phyloP scores from a whole-genome alignment of 2,113 vertebrate genomes.

The Rhodinocichla rosea region DNA sequence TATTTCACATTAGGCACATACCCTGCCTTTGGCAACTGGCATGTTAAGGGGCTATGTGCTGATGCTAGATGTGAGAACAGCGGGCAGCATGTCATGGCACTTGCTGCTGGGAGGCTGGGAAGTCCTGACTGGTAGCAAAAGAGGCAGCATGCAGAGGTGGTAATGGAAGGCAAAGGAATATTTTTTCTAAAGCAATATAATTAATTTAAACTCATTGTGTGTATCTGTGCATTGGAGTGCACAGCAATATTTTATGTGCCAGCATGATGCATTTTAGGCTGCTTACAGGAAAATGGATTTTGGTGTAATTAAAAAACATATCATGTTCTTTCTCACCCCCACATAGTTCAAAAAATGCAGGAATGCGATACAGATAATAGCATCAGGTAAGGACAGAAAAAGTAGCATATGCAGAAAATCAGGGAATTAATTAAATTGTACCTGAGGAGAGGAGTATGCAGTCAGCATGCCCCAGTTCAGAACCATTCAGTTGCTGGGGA shows the following conservation, averaged over 20 bases:
- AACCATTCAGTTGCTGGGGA: neutral
- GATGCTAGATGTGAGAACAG: conserved; percentile 41
- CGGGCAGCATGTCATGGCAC: neutral
- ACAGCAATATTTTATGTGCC: neutral
- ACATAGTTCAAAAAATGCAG: neutral
- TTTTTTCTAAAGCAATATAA: neutral
- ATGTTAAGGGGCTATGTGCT: neutral
- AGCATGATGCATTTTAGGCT: conserved; percentile 1
- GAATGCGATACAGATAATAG: neutral
- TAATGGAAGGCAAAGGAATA: neutral
- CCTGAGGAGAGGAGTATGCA: neutral
- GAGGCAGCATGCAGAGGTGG: conserved; percentile 29
- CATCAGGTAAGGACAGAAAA: neutral
- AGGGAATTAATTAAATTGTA: conserved; percentile 1
- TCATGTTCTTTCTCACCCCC: neutral
- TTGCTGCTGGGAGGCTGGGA: conserved; percentile 19
- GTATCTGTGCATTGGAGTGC: neutral
- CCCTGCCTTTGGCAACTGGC: conserved; percentile 35
- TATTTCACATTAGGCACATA: conserved; percentile 14
- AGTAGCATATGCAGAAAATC: neutral
- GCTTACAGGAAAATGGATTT: conserved; percentile 11
- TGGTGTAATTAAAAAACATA: neutral
- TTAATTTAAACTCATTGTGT: conserved; percentile 14
- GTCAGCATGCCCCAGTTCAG: neutral
- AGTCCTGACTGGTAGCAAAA: conserved; percentile 12